phyloP scores from a whole-genome alignment of 1,140 invertebrate species.

The Arion vulgaris region DNA sequence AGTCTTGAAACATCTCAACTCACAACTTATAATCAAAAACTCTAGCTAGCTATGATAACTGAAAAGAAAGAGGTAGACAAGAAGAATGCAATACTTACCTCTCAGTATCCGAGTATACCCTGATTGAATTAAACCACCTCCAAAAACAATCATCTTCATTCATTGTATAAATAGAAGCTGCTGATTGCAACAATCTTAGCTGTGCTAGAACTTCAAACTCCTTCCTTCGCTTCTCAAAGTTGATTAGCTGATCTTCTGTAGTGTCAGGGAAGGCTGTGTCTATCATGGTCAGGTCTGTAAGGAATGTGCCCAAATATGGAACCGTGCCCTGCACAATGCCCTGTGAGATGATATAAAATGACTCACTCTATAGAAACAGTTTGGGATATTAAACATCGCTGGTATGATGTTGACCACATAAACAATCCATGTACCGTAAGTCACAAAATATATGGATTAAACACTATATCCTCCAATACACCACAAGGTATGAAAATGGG shows the following conservation, averaged over 20 bases:
- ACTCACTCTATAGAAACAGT: too few species aligned
- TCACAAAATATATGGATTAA: too few species aligned
- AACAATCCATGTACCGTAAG: too few species aligned
- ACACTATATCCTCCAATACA: too few species aligned
- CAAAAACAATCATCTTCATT: constrained; percentile 87
- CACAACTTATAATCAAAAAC: too few species aligned
- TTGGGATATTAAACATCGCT: too few species aligned
- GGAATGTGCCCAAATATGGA: constrained; percentile 97
- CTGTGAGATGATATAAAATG: constrained; percentile 47
- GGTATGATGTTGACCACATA: too few species aligned
- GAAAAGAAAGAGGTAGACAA: too few species aligned
- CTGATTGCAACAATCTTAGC: constrained; percentile 91
- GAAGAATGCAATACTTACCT: constrained; percentile 76
- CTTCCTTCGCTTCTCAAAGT: constrained; percentile 98
- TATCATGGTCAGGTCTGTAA: constrained; percentile 99
- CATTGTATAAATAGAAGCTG: constrained; percentile 96
- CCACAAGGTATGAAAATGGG: too few species aligned
- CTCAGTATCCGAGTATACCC: constrained; percentile 90
- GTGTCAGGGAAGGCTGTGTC: constrained; percentile 94
- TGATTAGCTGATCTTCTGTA: constrained; percentile 84
- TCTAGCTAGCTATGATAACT: too few species aligned
- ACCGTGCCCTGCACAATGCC: constrained; percentile 87
- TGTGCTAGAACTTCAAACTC: constrained; percentile 99
- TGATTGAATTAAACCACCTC: constrained; percentile 92
- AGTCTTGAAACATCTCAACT: too few species aligned